Conservation (phyloP, 2,797 vertebrate species). For the Hippocampus kuda region DNA sequence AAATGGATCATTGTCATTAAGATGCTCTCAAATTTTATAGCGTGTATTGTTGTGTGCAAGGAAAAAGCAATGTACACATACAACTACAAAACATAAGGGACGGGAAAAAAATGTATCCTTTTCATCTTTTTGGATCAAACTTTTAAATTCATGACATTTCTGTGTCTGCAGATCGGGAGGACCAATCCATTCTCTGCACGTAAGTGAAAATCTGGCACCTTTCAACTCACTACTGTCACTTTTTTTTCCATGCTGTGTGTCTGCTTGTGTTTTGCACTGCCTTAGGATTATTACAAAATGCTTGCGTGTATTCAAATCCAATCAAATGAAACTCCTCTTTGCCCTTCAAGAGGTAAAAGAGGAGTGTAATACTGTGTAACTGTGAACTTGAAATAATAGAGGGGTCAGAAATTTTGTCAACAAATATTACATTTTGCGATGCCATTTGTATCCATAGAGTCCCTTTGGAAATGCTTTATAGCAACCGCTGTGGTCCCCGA, state of each 20-base stretch:
- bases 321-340: neutral
- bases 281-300: slow-evolving; percentile 38
- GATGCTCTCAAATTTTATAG: neutral
- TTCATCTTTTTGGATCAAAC: neutral
- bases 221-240: slow-evolving; percentile 1
- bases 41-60: neutral
- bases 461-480: slow-evolving; percentile 6
- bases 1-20: neutral
- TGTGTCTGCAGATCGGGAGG: slow-evolving; percentile 81
- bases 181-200: slow-evolving; percentile 96
- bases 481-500: slow-evolving; percentile 24
- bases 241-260: slow-evolving; percentile 7
- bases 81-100: neutral
- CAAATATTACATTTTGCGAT: neutral
- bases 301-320: slow-evolving; percentile 22
- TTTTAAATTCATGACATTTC: slow-evolving; percentile 8
- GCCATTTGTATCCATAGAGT: neutral
- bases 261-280: slow-evolving; percentile 10
- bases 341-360: neutral
- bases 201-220: slow-evolving; percentile 62
- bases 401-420: neutral
- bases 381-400: neutral
- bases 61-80: too few species aligned
- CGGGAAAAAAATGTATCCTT: neutral
- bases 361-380: neutral